phyloP scores from a whole-genome alignment of 2,797 vertebrate genomes.

The Pipistrellus kuhlii region DNA sequence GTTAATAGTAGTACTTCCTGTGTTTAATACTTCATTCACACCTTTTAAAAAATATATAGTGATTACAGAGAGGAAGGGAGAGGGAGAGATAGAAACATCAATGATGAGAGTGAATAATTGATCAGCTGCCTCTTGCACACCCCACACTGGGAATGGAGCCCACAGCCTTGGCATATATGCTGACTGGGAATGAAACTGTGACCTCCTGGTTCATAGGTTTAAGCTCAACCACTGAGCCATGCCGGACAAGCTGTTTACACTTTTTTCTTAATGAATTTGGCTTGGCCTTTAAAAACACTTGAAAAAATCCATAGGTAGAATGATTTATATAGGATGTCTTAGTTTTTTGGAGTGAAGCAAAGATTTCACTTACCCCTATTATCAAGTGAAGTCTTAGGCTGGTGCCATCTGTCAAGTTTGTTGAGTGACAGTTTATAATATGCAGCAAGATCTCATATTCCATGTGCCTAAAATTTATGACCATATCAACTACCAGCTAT shows the following conservation, averaged over 20 bases:
- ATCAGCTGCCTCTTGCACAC: no score
- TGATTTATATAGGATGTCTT: not conserved
- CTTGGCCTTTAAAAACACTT: not conserved
- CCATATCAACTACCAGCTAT: not conserved
- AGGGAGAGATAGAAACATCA: no score
- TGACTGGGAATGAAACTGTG: no score
- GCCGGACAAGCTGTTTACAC: not conserved
- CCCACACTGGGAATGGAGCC: no score
- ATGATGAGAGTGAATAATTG: no score
- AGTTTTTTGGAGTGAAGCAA: not conserved
- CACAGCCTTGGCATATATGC: no score
- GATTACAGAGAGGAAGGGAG: no score
- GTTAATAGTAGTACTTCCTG: not conserved
- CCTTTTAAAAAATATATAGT: not conserved
- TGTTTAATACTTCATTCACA: not conserved
- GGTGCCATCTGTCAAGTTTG: not conserved
- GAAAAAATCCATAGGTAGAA: not conserved
- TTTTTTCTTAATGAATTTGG: not conserved
- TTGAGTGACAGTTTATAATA: slow-evolving; percentile 49
- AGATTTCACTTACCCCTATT: not conserved
- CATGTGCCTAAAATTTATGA: slow-evolving; percentile 51
- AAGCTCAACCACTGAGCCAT: no score
- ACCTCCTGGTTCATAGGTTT: no score
- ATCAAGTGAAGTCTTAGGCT: not conserved
- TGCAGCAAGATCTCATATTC: not conserved